Base-by-base conservation (phyloP, 2,797 vertebrate species). In the Pygocentrus nattereri region DNA sequence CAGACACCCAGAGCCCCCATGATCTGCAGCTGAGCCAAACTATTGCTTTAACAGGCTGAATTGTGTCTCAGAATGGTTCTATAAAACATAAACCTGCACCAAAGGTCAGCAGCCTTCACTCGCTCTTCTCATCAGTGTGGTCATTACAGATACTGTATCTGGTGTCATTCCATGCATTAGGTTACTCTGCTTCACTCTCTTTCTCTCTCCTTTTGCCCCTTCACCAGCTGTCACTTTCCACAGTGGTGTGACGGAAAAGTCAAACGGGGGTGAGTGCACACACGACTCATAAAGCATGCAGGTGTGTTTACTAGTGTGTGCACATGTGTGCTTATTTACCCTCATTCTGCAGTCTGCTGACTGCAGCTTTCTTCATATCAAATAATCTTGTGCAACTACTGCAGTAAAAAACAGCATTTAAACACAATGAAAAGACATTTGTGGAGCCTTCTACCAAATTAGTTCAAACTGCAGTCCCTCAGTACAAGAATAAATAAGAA, bases 181-280 rank as follows among this genome's bases (percentile, higher is more conserved):
- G 75, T 80, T 82, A 54, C 70, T 58, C 41, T 23, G n/a, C 56
- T 52, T 41, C 54, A 38, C 50, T 74, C 50, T 69, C 74, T 44
- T 50, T 77, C 50, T 59, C 58, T 41, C 31, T 44, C 52, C 54
- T 75, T 72, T 38, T 38, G 72, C 47, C 86, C 87, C 70, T 78
- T 50, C 34, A 83, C 84, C 85, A 78, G 85, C 85, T 85, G 79
- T 82, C 81, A 84, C 73, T 85, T 79, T 91, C 84, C 69, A 81
- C 89, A 83, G 83, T 71, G 11, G 78, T 84, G 54, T 84, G 67
- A 61, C 59, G 79, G 64, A 69, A 71, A 78, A 85, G 78, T 90
- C 93, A 92, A 89, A 89, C 89, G 86, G 90, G 93, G 88, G 84
- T 86, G 58, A 74, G 86, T 74, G 87, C 74, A 87, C 84, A 89